Percentiles rank a stretch among this genome's conserved stretches.
phyloP scores from a whole-genome alignment of 2,888 invertebrate genomes.

The Apamea sordens region DNA sequence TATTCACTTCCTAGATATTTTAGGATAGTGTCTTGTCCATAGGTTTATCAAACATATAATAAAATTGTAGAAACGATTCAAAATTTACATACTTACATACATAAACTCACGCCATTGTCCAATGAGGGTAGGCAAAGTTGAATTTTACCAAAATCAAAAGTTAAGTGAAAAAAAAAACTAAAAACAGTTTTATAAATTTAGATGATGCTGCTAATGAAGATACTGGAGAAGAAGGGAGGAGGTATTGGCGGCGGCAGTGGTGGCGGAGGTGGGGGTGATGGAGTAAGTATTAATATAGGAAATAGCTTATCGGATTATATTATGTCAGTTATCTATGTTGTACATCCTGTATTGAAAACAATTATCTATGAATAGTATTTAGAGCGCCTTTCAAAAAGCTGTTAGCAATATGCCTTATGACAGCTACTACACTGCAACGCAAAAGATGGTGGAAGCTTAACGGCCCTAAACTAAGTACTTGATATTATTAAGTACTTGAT shows the following conservation, averaged over 20 bases:
- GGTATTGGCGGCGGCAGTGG: constrained; percentile 75
- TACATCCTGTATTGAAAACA: too few relatives aligned
- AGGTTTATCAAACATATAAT: too few relatives aligned
- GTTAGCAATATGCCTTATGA: neutral
- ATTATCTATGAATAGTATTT: neutral
- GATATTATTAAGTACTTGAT: neutral
- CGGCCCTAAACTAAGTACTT: neutral
- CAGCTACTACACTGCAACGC: neutral
- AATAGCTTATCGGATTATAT: neutral
- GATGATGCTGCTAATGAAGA: constrained; percentile 87
- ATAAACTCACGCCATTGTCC: too few relatives aligned
- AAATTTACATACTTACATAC: too few relatives aligned
- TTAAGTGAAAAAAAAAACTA: too few relatives aligned
- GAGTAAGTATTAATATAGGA: constrained; percentile 68
- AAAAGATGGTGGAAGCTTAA: neutral
- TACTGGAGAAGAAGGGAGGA: constrained; percentile 84
- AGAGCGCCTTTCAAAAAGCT: neutral
- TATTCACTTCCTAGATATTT: too few relatives aligned
- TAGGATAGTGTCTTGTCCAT: too few relatives aligned
- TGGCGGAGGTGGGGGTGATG: constrained; percentile 76
- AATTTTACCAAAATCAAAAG: neutral
- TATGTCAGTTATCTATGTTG: neutral
- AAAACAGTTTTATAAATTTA: constrained; percentile 61
- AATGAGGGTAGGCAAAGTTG: too few relatives aligned
- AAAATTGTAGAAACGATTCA: too few relatives aligned